A percentile compares a stretch with the other conserved stretches of the same genome.
These are phyloP conservation scores for Dicranocentrus wangi DNA, from an alignment of 2,888 invertebrate genomes.

Conservation along the genomic window DNA sequence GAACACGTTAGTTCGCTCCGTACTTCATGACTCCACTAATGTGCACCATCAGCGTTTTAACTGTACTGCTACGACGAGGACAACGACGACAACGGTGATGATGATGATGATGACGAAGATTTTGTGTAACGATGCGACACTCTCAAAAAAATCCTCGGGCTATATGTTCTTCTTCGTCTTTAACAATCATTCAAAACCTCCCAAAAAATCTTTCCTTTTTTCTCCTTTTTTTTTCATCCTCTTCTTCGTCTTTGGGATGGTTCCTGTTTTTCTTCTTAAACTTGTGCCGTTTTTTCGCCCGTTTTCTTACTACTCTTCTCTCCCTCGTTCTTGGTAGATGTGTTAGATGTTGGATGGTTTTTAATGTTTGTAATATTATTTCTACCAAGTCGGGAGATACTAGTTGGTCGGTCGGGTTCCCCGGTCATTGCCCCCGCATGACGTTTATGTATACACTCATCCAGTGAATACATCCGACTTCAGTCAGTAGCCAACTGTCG, in stretches of 20 bases:
- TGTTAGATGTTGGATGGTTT: slow-evolving; percentile 5
- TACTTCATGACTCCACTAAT: slow-evolving; percentile 22
- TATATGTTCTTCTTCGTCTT: not conserved
- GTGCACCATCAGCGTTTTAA: slow-evolving; percentile 1
- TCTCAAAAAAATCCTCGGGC: no score
- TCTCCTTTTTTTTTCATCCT: not conserved
- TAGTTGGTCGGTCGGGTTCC: slow-evolving; percentile 68
- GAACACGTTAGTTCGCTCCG: not conserved
- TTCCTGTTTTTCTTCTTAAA: slow-evolving; percentile 25
- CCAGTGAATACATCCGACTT: slow-evolving; percentile 59
- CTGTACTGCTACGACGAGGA: not conserved
- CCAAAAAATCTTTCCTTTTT: not conserved
- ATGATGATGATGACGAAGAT: not conserved
- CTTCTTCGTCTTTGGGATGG: not conserved
- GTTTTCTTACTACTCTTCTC: no score
- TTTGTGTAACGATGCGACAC: slow-evolving; percentile 8
- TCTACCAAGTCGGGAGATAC: slow-evolving; percentile 53
- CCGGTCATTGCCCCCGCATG: slow-evolving; percentile 72
- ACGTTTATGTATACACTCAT: slow-evolving; percentile 68
- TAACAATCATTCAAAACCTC: not conserved
- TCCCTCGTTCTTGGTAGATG: no score
- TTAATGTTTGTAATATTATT: slow-evolving; percentile 21
- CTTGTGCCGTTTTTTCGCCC: slow-evolving; percentile 35
- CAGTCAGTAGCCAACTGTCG: slow-evolving; percentile 62
- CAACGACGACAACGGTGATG: not conserved